Conservation (phyloP, 2,888 invertebrate species). For the Drosophila kambysellisi region DNA sequence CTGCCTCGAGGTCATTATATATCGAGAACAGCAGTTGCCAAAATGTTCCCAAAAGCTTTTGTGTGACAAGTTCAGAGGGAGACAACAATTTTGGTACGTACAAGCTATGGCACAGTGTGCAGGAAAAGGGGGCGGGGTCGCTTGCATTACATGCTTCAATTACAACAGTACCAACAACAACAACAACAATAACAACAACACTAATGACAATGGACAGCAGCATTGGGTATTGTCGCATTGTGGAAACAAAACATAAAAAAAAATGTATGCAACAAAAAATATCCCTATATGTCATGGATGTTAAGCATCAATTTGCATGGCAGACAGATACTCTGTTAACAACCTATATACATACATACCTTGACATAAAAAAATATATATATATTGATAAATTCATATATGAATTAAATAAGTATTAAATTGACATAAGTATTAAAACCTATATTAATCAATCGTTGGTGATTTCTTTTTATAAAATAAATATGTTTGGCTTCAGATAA, state of each 20-base stretch:
- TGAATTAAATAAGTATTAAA: constrained; percentile 9
- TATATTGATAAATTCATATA: neutral
- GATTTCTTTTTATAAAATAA: neutral
- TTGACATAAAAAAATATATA: neutral
- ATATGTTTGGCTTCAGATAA: neutral
- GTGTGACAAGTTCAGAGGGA: constrained; percentile 66
- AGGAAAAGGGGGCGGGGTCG: constrained; percentile 34
- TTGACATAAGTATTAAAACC: constrained; percentile 10
- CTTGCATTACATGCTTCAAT: constrained; percentile 79
- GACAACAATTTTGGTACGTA: constrained; percentile 1
- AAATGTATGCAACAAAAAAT: constrained; percentile 11
- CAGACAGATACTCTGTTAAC: constrained; percentile 17
- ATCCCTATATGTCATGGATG: constrained; percentile 21
- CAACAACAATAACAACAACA: constrained; percentile 36
- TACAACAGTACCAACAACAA: constrained; percentile 54
- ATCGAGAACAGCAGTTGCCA: constrained; percentile 81
- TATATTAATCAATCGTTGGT: neutral
- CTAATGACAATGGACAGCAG: constrained; percentile 64
- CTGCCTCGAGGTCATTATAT: constrained; percentile 81
- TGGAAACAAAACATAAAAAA: constrained; percentile 47
- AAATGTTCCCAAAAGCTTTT: constrained; percentile 79
- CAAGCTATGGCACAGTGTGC: constrained; percentile 1
- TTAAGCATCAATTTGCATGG: neutral
- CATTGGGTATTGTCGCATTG: constrained; percentile 65
- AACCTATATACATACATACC: neutral